phyloP scores from a whole-genome alignment of 64 coral and sea anemone species.

The Pocillopora verrucosa region DNA sequence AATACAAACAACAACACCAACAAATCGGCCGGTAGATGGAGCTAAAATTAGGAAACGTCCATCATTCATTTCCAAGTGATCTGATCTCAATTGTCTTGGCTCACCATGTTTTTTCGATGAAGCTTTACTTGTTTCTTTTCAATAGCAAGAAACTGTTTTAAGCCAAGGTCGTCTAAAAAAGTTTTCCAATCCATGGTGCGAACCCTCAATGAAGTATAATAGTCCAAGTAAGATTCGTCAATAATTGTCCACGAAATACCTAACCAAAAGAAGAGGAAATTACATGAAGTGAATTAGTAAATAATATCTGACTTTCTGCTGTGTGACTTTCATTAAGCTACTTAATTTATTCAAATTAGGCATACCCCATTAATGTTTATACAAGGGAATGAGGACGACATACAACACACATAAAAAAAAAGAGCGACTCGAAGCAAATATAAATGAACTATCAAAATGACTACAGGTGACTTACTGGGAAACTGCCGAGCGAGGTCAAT shows the following conservation, averaged over 20 bases:
- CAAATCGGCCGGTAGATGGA: background rate
- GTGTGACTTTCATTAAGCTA: too few species aligned
- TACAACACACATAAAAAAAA: too few species aligned
- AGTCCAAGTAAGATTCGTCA: constrained; percentile 66
- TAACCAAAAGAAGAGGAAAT: background rate
- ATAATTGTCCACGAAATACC: constrained; percentile 77
- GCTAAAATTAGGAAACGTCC: background rate
- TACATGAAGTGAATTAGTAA: too few species aligned
- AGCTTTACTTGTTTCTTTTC: constrained; percentile 69
- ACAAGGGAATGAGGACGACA: too few species aligned
- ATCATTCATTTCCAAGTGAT: background rate
- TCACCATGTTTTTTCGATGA: constrained; percentile 48
- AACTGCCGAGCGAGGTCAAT: constrained; percentile 59
- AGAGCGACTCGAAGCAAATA: too few species aligned
- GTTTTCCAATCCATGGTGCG: constrained; percentile 52
- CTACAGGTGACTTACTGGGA: constrained; percentile 54
- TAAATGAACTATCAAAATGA: background rate
- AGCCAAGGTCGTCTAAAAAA: constrained; percentile 78
- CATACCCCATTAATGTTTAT: too few species aligned
- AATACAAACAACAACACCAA: background rate
- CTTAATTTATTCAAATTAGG: too few species aligned
- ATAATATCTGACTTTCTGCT: too few species aligned
- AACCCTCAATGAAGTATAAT: constrained; percentile 3
- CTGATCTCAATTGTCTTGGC: background rate
- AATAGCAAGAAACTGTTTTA: constrained; percentile 73